phyloP scores from a whole-genome alignment of 2,888 invertebrate species.

The Tenthredo distinguenda region DNA sequence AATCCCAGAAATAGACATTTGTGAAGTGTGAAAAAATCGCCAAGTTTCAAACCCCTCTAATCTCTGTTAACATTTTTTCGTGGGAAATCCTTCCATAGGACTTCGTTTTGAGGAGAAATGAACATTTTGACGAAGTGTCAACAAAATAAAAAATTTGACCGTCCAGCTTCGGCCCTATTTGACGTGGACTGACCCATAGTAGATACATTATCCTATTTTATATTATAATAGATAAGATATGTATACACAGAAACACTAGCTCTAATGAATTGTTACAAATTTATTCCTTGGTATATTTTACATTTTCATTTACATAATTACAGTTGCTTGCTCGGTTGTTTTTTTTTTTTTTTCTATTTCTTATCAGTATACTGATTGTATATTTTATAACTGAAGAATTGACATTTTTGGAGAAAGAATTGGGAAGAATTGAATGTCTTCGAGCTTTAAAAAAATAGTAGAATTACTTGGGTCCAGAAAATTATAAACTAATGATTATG shows the following conservation, averaged over 20 bases:
- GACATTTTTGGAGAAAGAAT: not conserved
- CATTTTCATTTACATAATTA: slow-evolving; percentile 38
- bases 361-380: not conserved
- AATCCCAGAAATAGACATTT: too few relatives aligned
- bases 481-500: not conserved
- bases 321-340: not conserved
- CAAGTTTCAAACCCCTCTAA: not conserved
- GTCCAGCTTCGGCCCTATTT: too few relatives aligned
- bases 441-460: not conserved
- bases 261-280: slow-evolving; percentile 28
- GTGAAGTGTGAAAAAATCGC: too few relatives aligned
- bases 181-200: not conserved
- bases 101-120: too few relatives aligned
- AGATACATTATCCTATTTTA: not conserved
- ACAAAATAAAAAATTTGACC: too few relatives aligned
- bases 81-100: too few relatives aligned
- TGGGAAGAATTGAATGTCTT: not conserved
- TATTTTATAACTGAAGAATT: not conserved
- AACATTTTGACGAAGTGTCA: too few relatives aligned
- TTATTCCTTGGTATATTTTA: slow-evolving; percentile 8
- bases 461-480: not conserved
- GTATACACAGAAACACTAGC: slow-evolving; percentile 6
- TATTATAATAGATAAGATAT: slow-evolving; percentile 1
- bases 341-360: not conserved
- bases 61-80: too few relatives aligned